Percentiles rank a stretch among this genome's conserved stretches.
phyloP scores from a whole-genome alignment of 2,888 invertebrate genomes.

The Campoplex capitator region DNA sequence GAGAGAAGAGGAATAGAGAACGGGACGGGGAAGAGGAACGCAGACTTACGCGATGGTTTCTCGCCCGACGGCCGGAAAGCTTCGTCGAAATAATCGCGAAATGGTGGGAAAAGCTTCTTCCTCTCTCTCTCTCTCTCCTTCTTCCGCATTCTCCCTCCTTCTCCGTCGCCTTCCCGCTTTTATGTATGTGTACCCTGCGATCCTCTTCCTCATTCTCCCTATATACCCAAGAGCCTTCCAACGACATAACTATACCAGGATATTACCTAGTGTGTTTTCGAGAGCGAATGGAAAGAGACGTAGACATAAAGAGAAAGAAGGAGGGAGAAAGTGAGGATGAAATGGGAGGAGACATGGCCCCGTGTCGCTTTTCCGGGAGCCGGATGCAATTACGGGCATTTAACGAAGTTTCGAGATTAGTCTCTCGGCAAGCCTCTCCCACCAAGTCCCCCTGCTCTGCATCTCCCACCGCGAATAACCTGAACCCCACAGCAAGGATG shows the following conservation, averaged over 20 bases:
- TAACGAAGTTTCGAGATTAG: constrained; percentile 83
- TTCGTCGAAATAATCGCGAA: constrained; percentile 68
- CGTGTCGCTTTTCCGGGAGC: constrained; percentile 69
- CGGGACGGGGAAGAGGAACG: not conserved
- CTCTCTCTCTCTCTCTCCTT: not conserved
- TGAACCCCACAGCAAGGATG: constrained; percentile 13
- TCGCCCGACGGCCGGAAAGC: constrained; percentile 64
- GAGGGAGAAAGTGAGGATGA: constrained; percentile 20
- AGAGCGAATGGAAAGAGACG: constrained; percentile 1
- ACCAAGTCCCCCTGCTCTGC: constrained; percentile 17
- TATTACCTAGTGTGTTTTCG: constrained; percentile 36
- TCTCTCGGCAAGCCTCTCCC: constrained; percentile 69
- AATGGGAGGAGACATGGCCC: constrained; percentile 41
- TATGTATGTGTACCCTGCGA: constrained; percentile 6
- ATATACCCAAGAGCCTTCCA: constrained; percentile 14
- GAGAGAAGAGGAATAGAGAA: not conserved
- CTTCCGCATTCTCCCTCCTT: not conserved
- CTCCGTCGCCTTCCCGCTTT: not conserved
- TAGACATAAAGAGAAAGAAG: constrained; percentile 43
- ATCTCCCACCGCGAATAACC: constrained; percentile 42
- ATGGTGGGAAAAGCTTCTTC: constrained; percentile 45
- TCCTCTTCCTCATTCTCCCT: constrained; percentile 17
- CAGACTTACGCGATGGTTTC: constrained; percentile 43
- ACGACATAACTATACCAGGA: constrained; percentile 24
- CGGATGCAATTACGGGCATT: constrained; percentile 82